Evolutionary conservation across 2,113 vertebrate genomes (phyloP), one percentile per base, ranked within the genome.

Genomic region (Montifringilla adamsi): DNA sequence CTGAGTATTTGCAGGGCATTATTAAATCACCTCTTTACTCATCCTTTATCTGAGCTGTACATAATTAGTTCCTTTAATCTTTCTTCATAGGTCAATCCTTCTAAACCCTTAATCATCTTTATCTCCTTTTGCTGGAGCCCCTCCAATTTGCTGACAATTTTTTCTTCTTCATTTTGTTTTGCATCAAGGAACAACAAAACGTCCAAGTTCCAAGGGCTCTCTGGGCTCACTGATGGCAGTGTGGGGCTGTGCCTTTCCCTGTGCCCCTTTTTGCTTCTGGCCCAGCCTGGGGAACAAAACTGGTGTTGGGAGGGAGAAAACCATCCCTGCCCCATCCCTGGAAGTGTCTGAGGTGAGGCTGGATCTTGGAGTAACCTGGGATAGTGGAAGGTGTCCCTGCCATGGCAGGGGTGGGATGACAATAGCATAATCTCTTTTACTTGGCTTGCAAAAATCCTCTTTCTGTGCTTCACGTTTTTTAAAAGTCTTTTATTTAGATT

Each of bases 41-140:
- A 87, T 96, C 78, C 96, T 97, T 97, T 97, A 97, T 97, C 95
- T 96, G 88, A 95, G 96, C 96, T 93, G 92, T 96, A 94, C 87
- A 93, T 97, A 97, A 97, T 97, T 97, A 97, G 96, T 96, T 96
- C 93, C 90, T 97, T 96, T 96, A 97, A 97, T 97, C 97, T 97
- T 95, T 97, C 94, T 89, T 95, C 93, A 39, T 96, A 97, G 97
- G 97, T 97, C 96, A 97, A 96, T 97, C 97, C 90, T 91, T 90
- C 90, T 95, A 94, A 97, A 95, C 93, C 84, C 75, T 97, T 96
- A 95, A 96, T 96, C 96, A 96, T 95, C 93, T 96, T 95, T 95
- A 96, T 97, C 96, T 92, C 80, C 82, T 91, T 91, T 79, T 91
- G 62, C 87, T 96, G 96, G 93, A 97, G 77, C 79, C 69, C 68